Conservation (phyloP, 2,113 vertebrate species). For the Myiopsitta monachus region DNA sequence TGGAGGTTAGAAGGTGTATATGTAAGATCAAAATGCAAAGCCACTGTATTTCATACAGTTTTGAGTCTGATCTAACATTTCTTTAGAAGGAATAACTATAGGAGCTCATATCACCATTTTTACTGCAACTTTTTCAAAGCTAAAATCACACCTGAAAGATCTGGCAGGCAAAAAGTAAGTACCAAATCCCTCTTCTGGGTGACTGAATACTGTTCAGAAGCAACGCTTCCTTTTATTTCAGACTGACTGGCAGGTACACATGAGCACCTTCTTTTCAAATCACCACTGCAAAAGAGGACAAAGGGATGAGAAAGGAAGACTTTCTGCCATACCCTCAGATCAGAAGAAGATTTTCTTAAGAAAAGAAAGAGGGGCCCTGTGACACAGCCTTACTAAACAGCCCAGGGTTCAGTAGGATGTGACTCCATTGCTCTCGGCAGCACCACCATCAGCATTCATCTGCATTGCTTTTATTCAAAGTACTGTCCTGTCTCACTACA, state of each 20-base stretch:
- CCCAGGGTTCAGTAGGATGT: not conserved
- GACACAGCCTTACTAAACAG: accelerated
- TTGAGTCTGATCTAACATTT: not conserved
- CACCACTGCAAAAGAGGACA: not conserved
- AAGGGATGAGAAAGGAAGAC: not conserved
- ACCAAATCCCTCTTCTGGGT: not conserved
- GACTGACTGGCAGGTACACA: not conserved
- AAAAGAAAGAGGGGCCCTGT: not conserved
- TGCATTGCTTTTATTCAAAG: not conserved
- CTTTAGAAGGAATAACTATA: not conserved
- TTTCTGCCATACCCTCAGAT: not conserved
- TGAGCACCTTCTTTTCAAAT: not conserved
- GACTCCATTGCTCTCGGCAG: not conserved
- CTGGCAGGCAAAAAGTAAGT: not conserved
- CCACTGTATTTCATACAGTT: not conserved
- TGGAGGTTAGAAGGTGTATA: not conserved
- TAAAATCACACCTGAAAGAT: not conserved
- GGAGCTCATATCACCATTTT: not conserved
- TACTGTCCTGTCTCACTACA: not conserved
- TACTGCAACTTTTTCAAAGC: not conserved
- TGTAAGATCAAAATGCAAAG: not conserved
- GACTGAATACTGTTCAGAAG: not conserved
- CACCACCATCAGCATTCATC: not conserved
- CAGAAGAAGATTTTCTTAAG: not conserved
- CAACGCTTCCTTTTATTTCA: not conserved